Percentiles rank a stretch among this genome's conserved stretches.
Evolutionary conservation across 2,113 vertebrate species (phyloP).

Genomic region (Nerophis lumbriciformis): DNA sequence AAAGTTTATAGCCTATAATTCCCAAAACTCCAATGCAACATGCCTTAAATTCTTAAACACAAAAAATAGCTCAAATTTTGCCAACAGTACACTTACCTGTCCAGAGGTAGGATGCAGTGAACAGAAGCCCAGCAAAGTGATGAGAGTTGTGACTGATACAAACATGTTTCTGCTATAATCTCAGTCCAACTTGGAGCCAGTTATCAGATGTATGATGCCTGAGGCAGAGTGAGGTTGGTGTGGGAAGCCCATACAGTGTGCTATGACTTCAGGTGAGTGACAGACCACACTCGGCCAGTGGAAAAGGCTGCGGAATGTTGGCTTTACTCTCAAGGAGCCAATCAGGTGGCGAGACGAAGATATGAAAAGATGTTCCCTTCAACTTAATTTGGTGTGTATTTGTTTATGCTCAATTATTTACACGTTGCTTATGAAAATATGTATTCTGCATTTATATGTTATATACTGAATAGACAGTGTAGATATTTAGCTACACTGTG

Average conservation of each 20-base stretch:
- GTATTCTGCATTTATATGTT: neutral
- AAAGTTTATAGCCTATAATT: neutral
- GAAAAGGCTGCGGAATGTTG: slow-evolving; percentile 53
- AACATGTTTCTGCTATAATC: slow-evolving; percentile 54
- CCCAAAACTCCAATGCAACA: slow-evolving; percentile 4
- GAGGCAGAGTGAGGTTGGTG: slow-evolving; percentile 17
- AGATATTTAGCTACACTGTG: neutral
- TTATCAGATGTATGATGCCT: slow-evolving; percentile 8
- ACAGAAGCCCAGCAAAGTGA: slow-evolving; percentile 51
- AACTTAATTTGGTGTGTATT: slow-evolving; percentile 46
- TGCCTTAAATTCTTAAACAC: neutral
- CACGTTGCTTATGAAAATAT: slow-evolving; percentile 25
- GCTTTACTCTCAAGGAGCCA: slow-evolving; percentile 54
- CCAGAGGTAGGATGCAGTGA: slow-evolving; percentile 40
- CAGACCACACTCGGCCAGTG: slow-evolving; percentile 32
- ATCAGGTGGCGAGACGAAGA: slow-evolving; percentile 47
- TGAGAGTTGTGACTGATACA: slow-evolving; percentile 29
- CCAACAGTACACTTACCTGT: slow-evolving; percentile 61
- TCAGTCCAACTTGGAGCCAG: slow-evolving; percentile 1
- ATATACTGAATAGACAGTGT: neutral
- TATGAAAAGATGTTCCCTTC: slow-evolving; percentile 45
- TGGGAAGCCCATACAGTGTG: slow-evolving; percentile 10
- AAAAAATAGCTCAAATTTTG: neutral
- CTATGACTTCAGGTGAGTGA: slow-evolving; percentile 40
- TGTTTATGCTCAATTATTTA: slow-evolving; percentile 43